phyloP scores from a whole-genome alignment of 1,140 invertebrate genomes.

The Anastrepha obliqua region DNA sequence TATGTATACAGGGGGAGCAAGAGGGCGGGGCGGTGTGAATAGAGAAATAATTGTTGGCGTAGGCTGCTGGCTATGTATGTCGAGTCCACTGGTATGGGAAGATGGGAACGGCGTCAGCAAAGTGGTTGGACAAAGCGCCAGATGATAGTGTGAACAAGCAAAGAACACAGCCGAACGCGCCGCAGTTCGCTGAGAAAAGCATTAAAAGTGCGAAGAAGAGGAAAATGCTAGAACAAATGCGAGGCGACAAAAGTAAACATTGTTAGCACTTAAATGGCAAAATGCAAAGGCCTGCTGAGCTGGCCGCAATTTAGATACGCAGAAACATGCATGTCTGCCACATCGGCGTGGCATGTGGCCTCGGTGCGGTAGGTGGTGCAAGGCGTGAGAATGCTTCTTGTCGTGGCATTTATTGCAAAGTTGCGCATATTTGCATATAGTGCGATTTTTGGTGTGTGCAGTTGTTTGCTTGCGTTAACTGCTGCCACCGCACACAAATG shows the following conservation, averaged over 20 bases:
- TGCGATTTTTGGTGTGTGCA: neutral
- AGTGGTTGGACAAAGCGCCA: neutral
- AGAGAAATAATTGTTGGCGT: neutral
- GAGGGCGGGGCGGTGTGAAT: neutral
- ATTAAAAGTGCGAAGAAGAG: neutral
- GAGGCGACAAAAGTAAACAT: neutral
- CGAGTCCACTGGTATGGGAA: neutral
- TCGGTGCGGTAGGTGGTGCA: neutral
- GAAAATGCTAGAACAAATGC: neutral
- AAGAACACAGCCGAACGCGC: neutral
- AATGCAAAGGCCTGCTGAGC: neutral
- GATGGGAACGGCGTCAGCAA: conserved; percentile 6
- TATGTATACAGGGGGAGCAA: neutral
- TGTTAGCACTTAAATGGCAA: neutral
- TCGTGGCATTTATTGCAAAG: neutral
- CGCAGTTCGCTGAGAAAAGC: neutral
- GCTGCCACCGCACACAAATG: neutral
- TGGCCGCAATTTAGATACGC: conserved; percentile 10
- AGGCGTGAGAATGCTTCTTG: neutral
- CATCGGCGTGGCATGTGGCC: neutral
- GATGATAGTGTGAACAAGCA: neutral
- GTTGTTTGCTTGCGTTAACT: neutral
- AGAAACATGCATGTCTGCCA: neutral
- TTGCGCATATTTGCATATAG: neutral
- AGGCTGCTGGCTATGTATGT: neutral